These are phyloP conservation scores for Aphis craccivora DNA, from an alignment of 1,140 invertebrate species.

Conservation along the genomic window DNA sequence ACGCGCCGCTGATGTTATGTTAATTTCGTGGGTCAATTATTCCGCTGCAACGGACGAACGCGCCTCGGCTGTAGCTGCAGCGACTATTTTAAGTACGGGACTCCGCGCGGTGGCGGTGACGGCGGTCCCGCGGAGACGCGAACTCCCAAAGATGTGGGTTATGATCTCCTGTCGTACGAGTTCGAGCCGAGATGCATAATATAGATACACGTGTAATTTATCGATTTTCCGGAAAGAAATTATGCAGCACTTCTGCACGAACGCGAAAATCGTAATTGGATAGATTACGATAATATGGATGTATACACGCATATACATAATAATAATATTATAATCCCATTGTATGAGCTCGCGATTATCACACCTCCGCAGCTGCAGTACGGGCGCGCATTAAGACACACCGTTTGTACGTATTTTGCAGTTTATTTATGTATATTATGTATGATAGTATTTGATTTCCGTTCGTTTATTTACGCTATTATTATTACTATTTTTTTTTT, in stretches of 20 bases:
- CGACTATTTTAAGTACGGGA: neutral
- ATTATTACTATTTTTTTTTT: no score
- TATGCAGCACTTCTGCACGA: neutral
- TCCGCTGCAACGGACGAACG: neutral
- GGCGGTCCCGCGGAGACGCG: neutral
- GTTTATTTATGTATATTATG: neutral
- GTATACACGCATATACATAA: neutral
- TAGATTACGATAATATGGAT: neutral
- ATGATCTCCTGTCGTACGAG: neutral
- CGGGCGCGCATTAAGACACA: neutral
- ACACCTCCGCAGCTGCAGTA: neutral
- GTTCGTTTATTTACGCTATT: no score
- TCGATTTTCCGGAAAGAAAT: slow-evolving; percentile 6
- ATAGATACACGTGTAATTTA: neutral
- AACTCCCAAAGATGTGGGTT: neutral
- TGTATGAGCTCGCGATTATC: neutral
- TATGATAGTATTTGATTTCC: neutral
- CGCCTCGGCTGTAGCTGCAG: neutral
- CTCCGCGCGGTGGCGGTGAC: no score
- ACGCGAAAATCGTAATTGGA: slow-evolving; percentile 8
- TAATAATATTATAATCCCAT: neutral
- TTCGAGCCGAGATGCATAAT: neutral
- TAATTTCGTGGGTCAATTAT: neutral
- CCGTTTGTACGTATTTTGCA: neutral
- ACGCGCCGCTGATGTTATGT: neutral